phyloP scores from a whole-genome alignment of 2,888 invertebrate genomes.

The Sinhomidia bicolor region DNA sequence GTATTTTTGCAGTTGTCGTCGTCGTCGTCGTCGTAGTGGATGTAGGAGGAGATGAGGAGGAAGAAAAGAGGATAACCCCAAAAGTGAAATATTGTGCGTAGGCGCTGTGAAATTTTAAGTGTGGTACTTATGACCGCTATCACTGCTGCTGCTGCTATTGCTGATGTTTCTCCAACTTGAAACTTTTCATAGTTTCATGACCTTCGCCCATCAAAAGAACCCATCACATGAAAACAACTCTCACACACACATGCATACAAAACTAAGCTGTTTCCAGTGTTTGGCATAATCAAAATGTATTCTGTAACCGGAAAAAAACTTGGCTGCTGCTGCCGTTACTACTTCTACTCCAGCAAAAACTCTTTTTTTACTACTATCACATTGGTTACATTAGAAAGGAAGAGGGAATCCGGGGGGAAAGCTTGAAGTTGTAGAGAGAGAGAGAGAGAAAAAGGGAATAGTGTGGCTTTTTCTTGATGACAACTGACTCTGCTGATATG shows the following conservation, averaged over 20 bases:
- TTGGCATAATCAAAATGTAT: slow-evolving; percentile 40
- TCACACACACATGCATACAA: slow-evolving; percentile 33
- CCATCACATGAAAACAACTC: background rate
- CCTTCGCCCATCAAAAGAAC: slow-evolving; percentile 51
- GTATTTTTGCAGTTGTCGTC: background rate
- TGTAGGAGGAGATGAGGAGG: background rate
- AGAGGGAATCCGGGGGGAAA: background rate
- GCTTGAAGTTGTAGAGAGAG: background rate
- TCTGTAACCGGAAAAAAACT: slow-evolving; percentile 30
- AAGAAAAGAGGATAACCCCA: slow-evolving; percentile 38
- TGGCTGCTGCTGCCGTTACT: slow-evolving; percentile 6
- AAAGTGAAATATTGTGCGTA: slow-evolving; percentile 59
- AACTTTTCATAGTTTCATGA: slow-evolving; percentile 50
- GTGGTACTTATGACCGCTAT: slow-evolving; percentile 29
- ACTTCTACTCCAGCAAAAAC: background rate
- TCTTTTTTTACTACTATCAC: slow-evolving; percentile 14
- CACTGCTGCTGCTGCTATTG: background rate
- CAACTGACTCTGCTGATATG: background rate
- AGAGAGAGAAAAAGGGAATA: background rate
- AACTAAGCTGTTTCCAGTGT: slow-evolving; percentile 2
- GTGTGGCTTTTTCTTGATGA: slow-evolving; percentile 16
- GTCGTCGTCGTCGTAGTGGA: background rate
- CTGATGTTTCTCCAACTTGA: background rate
- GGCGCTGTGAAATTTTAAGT: slow-evolving; percentile 50
- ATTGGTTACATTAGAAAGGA: slow-evolving; percentile 6